Conservation (phyloP, 2,888 invertebrate genomes). For the Noctuana brunneofusca region DNA sequence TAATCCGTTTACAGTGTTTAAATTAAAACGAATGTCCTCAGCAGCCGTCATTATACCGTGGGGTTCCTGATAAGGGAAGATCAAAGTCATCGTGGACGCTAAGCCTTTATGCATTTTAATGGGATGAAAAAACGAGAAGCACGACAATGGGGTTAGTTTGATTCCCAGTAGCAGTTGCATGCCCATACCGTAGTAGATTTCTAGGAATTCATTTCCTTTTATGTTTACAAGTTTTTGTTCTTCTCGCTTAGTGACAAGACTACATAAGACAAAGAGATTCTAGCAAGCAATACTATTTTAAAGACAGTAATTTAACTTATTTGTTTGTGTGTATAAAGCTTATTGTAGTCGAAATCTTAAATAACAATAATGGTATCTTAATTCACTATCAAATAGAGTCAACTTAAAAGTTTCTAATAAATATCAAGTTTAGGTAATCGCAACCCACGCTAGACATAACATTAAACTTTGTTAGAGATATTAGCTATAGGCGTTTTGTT, state of each 20-base stretch:
- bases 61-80: slow-evolving; percentile 42
- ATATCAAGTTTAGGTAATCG: neutral
- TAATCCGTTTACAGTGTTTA: slow-evolving; percentile 37
- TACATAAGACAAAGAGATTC: neutral
- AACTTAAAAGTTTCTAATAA: neutral
- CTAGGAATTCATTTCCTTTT: slow-evolving; percentile 16
- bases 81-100: slow-evolving; percentile 41
- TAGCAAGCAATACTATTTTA: neutral
- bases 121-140: slow-evolving; percentile 35
- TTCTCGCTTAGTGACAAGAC: too few species aligned
- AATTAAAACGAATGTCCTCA: slow-evolving; percentile 38
- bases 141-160: slow-evolving; percentile 22
- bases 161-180: slow-evolving; percentile 19
- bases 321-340: too few species aligned
- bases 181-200: neutral
- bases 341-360: neutral
- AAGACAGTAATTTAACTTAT: neutral
- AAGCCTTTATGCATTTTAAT: slow-evolving; percentile 46
- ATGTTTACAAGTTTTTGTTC: slow-evolving; percentile 5
- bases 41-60: slow-evolving; percentile 36
- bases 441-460: neutral
- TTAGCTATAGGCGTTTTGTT: neutral
- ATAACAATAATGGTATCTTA: neutral
- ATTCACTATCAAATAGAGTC: neutral
- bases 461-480: neutral